These are phyloP conservation scores for Tragelaphus strepsiceros DNA, from an alignment of 2,113 vertebrate species.

Conservation along the genomic window DNA sequence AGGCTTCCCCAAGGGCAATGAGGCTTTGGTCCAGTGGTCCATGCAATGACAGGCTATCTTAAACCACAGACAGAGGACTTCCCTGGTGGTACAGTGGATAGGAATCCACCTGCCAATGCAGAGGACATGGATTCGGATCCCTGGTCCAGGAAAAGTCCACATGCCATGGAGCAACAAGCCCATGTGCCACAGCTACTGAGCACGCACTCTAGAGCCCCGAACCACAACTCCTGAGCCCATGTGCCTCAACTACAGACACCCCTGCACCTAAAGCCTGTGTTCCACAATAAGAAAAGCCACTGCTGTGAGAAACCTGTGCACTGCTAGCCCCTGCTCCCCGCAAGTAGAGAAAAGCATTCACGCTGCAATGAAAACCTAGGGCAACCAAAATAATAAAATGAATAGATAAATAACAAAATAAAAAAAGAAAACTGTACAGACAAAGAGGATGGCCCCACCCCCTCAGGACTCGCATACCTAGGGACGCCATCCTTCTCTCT, in stretches of 20 bases:
- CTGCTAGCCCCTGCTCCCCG: neutral
- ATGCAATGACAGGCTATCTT: neutral
- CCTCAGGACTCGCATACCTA: neutral
- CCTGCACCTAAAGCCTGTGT: neutral
- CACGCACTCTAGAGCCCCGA: neutral
- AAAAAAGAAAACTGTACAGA: neutral
- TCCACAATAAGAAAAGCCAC: neutral
- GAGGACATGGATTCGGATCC: neutral
- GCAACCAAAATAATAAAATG: neutral
- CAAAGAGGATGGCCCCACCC: neutral
- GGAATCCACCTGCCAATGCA: neutral
- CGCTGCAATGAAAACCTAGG: neutral
- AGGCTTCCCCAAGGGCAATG: neutral
- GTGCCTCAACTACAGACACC: rapidly evolving
- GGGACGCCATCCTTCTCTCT: neutral
- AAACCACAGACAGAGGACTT: neutral
- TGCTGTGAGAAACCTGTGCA: neutral
- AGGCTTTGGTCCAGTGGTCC: neutral
- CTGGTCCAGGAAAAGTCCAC: neutral
- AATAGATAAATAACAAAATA: neutral
- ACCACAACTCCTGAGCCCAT: neutral
- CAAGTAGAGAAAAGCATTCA: neutral
- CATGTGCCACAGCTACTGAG: neutral
- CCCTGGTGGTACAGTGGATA: neutral
- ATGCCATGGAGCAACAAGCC: neutral